Evolutionary conservation across 2,113 vertebrate species (phyloP).

Genomic region (Rhinichthys klamathensis): DNA sequence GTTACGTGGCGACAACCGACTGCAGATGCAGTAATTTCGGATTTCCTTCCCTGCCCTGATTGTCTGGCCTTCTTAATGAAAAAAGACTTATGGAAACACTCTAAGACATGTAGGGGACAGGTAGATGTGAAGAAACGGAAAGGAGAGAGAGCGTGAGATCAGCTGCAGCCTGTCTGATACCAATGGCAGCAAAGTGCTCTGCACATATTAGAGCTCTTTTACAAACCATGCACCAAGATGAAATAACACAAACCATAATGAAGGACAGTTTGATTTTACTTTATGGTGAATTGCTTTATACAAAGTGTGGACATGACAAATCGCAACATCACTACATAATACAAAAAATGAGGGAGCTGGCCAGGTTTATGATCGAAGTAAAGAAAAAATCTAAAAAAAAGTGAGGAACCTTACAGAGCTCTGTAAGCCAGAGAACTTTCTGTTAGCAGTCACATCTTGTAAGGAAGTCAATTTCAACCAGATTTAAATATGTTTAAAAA

Average conservation of each 20-base stretch:
- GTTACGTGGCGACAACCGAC: background rate
- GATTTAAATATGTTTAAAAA: background rate
- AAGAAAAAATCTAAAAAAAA: background rate
- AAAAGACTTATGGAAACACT: slow-evolving; percentile 1
- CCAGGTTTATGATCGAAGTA: background rate
- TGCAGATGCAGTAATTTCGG: background rate
- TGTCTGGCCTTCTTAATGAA: background rate
- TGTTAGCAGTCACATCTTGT: background rate
- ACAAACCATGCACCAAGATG: background rate
- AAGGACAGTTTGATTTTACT: background rate
- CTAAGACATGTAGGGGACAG: background rate
- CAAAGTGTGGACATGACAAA: background rate
- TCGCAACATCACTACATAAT: background rate
- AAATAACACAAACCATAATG: background rate
- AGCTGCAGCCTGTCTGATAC: background rate
- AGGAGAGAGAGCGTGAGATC: background rate
- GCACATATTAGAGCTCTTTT: background rate
- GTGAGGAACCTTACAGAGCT: background rate
- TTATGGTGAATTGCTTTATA: background rate
- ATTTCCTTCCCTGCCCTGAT: background rate
- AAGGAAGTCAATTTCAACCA: background rate
- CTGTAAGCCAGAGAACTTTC: background rate
- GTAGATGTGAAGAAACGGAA: background rate
- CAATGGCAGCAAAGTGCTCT: background rate
- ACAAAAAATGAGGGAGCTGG: background rate